Base-by-base conservation (phyloP, 2,888 invertebrate species). In the Conus canariensis region DNA sequence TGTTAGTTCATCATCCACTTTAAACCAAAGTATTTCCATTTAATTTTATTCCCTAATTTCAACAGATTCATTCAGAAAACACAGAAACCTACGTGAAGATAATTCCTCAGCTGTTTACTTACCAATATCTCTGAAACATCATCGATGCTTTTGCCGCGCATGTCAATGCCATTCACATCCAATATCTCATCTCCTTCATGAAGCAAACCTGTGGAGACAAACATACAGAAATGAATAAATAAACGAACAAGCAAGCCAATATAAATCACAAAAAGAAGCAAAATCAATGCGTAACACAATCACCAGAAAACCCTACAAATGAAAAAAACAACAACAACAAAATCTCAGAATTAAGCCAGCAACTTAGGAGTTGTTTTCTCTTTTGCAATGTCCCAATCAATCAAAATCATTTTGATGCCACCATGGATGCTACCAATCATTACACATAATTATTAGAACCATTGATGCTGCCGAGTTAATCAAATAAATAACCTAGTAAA, bases 111-210 rank as follows among this genome's bases (percentile, higher is more conserved):
- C 45, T 45, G 64, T 64, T n/a, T 59, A 92, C 95, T 93, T 91
- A 96, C 96, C 95, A 99, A 97, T 96, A 99, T 97, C 96, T 99
- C 98, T 97, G 99, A 99, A 95, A 99, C 99, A 96, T 99, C 99
- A 97, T 99, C 99, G 94, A 99, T 98, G 85, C 98, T 98, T 97
- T 99, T 99, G 94, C 99, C 99, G 93, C 99, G 97, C 98, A 99
- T 98, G 95, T 98, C 98, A 91, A 98, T 98, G 67, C 99, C 99
- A 97, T 99, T 99, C 80, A 99, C 99, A 96, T 97, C 99, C 64
- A 99, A 97, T 85, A 99, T 98, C 97, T 99, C 99, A 96, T 99
- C 99, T 90, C 99, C 99, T 96, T 99, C 99, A 96, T 99, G 99
- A 90, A 99, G 97, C 16, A 99, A 97, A 1, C 95, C 94, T 95